These are phyloP conservation scores for Toxotes lorentzi DNA, from an alignment of 2,797 vertebrate species.

Conservation along the genomic window DNA sequence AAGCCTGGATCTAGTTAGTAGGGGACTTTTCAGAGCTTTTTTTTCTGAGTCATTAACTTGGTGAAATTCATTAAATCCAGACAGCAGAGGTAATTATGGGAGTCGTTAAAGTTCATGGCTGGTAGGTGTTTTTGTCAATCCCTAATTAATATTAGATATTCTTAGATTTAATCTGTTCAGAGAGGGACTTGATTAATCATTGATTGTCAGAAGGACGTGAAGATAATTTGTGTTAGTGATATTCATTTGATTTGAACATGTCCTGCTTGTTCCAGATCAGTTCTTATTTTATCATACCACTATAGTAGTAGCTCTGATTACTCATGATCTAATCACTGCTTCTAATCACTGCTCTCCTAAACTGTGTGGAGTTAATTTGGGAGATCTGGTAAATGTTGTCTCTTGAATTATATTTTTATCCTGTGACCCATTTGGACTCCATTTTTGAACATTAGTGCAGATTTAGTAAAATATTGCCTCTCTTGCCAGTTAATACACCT, in stretches of 20 bases:
- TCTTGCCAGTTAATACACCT: neutral
- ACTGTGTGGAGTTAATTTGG: neutral
- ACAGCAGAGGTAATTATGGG: slow-evolving; percentile 50
- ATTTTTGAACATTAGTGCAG: neutral
- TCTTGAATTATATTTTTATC: neutral
- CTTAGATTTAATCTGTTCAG: slow-evolving; percentile 23
- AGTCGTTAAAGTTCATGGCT: slow-evolving; percentile 31
- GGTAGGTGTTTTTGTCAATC: slow-evolving; percentile 33
- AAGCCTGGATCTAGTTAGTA: neutral
- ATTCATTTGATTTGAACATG: slow-evolving; percentile 8
- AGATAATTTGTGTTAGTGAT: neutral
- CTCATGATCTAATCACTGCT: neutral
- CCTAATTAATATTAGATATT: slow-evolving; percentile 48
- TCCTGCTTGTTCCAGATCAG: neutral
- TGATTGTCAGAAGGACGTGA: neutral
- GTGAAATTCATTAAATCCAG: slow-evolving; percentile 55
- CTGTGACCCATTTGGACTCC: neutral
- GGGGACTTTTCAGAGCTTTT: neutral
- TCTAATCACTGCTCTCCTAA: neutral
- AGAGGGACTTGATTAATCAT: slow-evolving; percentile 31
- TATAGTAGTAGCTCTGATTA: neutral
- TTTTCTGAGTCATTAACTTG: slow-evolving; percentile 16
- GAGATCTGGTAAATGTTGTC: neutral
- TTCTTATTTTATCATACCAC: slow-evolving; percentile 5
- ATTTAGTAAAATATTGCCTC: neutral